Evolutionary conservation across 2,888 invertebrate genomes (phyloP), one percentile per base, ranked within the genome.

Genomic region (Tachina lurida): DNA sequence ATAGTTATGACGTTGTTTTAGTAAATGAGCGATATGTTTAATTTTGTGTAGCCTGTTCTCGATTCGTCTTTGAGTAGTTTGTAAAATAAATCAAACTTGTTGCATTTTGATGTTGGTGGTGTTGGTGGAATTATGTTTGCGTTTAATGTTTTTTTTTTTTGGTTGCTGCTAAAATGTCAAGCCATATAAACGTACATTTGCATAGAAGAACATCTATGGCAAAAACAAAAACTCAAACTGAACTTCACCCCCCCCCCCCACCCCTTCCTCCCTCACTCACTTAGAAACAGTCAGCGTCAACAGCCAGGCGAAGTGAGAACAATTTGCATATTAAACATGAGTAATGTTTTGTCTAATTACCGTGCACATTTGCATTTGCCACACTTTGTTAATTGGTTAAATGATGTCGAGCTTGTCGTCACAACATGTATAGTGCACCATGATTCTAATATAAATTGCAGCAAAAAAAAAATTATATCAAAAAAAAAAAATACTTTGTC

Each of bases 331-430:
- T 86, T 86, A 78, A 83, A 84, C 84, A 87, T 87, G 86, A 87
- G 77, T 87, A 85, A 87, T 87, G 86, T 87, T 87, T 87, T 85
- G 87, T 88, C 88, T 88, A 88, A 88, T 88, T 88, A 87, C 84
- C 87, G 77, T 79, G 85, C 85, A 86, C 85, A 86, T 83, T 83
- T 86, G 82, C 85, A 86, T 83, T 86, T 86, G 82, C 79, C 82
- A 83, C 85, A 86, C 85, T 86, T 86, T 83, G 85, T 83, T 86
- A 86, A 86, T 86, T 86, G 85, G 82, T 86, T 86, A 83, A 86
- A 86, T 83, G 82, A 83, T 86, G 85, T 86, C 85, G 85, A 70
- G 85, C 85, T 86, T 86, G 85, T 86, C 85, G 85, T 83, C 85
- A 86, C 85, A 79, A 75, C 85, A 73, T 78, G 49, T 76, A 82